Evolutionary conservation across 2,797 vertebrate genomes (phyloP).

Genomic region (Rhynchonycteris naso): DNA sequence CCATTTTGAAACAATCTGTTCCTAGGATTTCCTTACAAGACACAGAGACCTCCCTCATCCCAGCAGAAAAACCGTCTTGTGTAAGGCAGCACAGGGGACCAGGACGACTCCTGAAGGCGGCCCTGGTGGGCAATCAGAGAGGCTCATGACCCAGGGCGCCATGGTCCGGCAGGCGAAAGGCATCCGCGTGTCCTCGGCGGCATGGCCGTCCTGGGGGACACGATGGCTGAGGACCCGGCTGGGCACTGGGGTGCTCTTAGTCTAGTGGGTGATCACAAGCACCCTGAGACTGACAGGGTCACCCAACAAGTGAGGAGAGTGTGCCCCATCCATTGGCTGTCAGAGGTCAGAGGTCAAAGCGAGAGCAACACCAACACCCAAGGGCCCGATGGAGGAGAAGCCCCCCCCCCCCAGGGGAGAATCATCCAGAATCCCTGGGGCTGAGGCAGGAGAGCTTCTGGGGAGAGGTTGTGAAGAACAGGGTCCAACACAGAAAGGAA

Average conservation of each 20-base stretch:
- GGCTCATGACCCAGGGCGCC: no score
- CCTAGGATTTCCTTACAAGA: not conserved
- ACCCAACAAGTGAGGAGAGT: not conserved
- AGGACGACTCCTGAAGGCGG: not conserved
- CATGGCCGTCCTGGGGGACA: no score
- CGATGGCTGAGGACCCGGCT: not conserved
- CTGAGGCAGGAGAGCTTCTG: not conserved
- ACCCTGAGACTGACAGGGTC: not conserved
- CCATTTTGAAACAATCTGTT: not conserved
- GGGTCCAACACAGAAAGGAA: not conserved
- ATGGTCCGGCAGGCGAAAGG: not conserved
- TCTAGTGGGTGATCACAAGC: not conserved
- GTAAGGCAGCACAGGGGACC: not conserved
- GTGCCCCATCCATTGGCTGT: not conserved
- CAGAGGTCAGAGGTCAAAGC: not conserved
- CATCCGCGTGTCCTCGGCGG: rapidly evolving
- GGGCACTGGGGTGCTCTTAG: not conserved
- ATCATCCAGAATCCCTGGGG: not conserved
- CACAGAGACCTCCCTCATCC: not conserved
- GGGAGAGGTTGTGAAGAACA: not conserved
- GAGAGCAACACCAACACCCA: not conserved
- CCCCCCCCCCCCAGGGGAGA: not conserved
- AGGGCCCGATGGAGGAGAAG: not conserved
- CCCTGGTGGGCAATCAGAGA: not conserved
- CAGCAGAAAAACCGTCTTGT: not conserved